phyloP scores from a whole-genome alignment of 2,797 vertebrate species.

The Knipowitschia caucasica region DNA sequence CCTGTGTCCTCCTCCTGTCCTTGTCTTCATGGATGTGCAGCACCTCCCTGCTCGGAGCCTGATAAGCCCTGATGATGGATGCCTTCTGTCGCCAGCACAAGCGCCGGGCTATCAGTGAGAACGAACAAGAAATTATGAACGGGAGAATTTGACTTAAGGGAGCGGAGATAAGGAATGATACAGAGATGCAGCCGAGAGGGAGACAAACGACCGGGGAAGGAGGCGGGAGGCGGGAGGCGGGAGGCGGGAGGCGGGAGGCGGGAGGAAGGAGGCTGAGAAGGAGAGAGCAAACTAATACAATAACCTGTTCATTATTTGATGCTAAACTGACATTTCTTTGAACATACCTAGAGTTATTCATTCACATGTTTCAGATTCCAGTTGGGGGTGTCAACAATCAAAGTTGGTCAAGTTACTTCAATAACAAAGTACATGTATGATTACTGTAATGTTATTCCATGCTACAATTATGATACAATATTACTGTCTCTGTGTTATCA shows the following conservation, averaged over 20 bases:
- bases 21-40: conserved; percentile 44
- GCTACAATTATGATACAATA: no score
- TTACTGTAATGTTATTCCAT: background rate
- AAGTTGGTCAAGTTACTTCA: background rate
- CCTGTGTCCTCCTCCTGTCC: conserved; percentile 7
- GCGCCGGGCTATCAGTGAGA: conserved; percentile 47
- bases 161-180: conserved; percentile 19
- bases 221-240: conserved; percentile 13
- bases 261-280: no score
- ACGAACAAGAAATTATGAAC: conserved; percentile 47
- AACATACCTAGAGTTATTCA: background rate
- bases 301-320: background rate
- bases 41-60: conserved; percentile 41
- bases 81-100: conserved; percentile 43
- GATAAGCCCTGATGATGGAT: conserved; percentile 64
- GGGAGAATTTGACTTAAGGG: conserved; percentile 33
- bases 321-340: background rate
- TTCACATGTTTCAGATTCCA: background rate
- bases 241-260: conserved; percentile 12
- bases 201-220: conserved; percentile 39
- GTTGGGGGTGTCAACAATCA: no score
- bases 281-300: background rate
- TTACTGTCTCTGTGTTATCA: no score
- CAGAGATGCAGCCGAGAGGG: conserved; percentile 17
- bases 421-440: background rate